Percentiles rank a stretch among this genome's conserved stretches.
Evolutionary conservation across 2,888 invertebrate genomes (phyloP).

Genomic region (Xestia c-nigrum): DNA sequence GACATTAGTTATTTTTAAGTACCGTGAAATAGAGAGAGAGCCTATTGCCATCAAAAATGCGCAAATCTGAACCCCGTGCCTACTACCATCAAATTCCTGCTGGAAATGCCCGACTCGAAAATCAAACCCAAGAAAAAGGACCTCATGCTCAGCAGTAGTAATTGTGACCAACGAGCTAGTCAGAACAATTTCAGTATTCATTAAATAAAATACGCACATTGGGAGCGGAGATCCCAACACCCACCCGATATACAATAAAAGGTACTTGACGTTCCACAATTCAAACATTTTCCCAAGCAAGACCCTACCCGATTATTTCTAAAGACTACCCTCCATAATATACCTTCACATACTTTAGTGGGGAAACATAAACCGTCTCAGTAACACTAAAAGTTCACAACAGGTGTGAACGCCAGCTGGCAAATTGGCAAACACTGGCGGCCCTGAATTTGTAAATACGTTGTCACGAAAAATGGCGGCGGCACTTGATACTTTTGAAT

Average conservation of each 20-base stretch:
- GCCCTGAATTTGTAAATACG: slow-evolving; percentile 59
- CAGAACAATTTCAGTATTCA: no score
- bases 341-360: slow-evolving; percentile 42
- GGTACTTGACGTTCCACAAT: slow-evolving; percentile 1
- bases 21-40: no score
- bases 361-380: slow-evolving; percentile 37
- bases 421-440: slow-evolving; percentile 62
- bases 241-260: background rate
- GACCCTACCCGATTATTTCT: slow-evolving; percentile 29
- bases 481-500: slow-evolving; percentile 47
- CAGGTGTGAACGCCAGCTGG: slow-evolving; percentile 70
- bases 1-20: no score
- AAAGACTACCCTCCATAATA: slow-evolving; percentile 23
- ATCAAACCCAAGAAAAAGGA: no score
- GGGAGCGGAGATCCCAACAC: background rate
- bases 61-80: background rate
- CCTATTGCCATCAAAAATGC: background rate
- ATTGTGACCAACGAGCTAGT: no score
- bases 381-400: slow-evolving; percentile 75
- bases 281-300: slow-evolving; percentile 5
- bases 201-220: background rate
- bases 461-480: slow-evolving; percentile 47
- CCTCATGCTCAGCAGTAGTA: no score
- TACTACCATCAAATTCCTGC: background rate
- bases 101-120: no score